Evolutionary conservation across 1,140 invertebrate genomes (phyloP), one percentile per base, ranked within the genome.

Genomic region (Neodiprion fabricii): DNA sequence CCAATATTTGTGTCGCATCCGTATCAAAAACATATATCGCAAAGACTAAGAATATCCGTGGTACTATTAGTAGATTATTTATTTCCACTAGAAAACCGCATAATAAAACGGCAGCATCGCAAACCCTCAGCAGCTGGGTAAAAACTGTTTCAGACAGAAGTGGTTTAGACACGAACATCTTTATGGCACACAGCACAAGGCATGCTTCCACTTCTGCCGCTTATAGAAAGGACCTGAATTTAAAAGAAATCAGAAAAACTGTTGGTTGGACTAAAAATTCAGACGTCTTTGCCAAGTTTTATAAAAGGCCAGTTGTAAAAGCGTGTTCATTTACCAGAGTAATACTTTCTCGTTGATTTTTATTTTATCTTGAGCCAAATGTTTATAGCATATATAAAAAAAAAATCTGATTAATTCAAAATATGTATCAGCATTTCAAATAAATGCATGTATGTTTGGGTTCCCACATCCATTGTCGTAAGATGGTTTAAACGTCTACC

Each of bases 211-310:
- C 70, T 12, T 72, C 70, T 23, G 48, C 70, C 11, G 70, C 74
- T 9, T 21, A 71, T 66, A 75, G 53, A 48, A 74, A 74, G 21
- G 74, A 69, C 23, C 74, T 83, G 14, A 74, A 70, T 74, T 48
- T 83, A 21, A 77, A 80, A 14, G 74, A 72, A 17, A 77, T 84
- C 50, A 75, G 77, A 21, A 78, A 75, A 72, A 75, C 81, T 17
- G 82, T 79, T 17, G 81, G 82, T 8, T 83, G 81, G 79, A 67
- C 75, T 70, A 70, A 78, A 23, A 73, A 72, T 4, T 83, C 80
- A 21, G 73, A 80, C 66, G 71, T 78, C 48, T 82, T 83, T 74
- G 72, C 76, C 28, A 82, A 67, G 73, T 82, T 80, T 72, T 82
- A 84, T 74, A 80, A 80, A 40, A 53, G 9, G 14, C 50, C 50